Evolutionary conservation across 2,113 vertebrate species (phyloP).

Genomic region (Platanista minor): DNA sequence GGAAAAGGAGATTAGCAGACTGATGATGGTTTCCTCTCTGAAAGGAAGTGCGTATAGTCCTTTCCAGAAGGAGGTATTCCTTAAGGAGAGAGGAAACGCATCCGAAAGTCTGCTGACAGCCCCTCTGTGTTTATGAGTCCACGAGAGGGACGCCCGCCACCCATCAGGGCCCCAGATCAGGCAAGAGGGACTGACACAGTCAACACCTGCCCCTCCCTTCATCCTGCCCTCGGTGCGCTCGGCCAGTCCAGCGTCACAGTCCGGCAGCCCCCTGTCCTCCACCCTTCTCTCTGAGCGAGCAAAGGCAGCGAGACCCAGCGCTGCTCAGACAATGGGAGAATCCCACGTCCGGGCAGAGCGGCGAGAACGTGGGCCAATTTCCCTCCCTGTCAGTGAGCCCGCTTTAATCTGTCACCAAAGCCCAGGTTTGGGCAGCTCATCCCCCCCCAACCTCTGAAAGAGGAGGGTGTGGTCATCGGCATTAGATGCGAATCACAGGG

Average conservation of each 20-base stretch:
- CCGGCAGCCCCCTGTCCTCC: neutral
- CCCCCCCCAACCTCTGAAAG: neutral
- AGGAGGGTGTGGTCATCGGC: neutral
- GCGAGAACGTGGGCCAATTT: neutral
- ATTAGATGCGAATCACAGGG: neutral
- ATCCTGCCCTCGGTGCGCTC: neutral
- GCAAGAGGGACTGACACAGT: neutral
- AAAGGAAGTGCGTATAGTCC: neutral
- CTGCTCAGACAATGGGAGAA: neutral
- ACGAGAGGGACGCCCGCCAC: neutral
- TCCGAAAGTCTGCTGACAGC: neutral
- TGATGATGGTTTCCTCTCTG: neutral
- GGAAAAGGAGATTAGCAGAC: neutral
- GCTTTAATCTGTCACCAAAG: neutral
- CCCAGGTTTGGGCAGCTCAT: neutral
- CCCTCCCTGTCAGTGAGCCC: too few species aligned
- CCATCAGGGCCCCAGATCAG: neutral
- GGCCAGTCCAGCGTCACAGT: neutral
- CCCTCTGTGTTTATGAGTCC: neutral
- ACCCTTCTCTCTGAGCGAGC: neutral
- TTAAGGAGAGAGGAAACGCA: neutral
- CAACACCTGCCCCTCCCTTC: rapidly evolving
- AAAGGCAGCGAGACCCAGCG: neutral
- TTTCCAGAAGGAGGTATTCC: neutral
- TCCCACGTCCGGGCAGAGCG: neutral